phyloP scores from a whole-genome alignment of 1,140 invertebrate genomes.

The Prorops nasuta region DNA sequence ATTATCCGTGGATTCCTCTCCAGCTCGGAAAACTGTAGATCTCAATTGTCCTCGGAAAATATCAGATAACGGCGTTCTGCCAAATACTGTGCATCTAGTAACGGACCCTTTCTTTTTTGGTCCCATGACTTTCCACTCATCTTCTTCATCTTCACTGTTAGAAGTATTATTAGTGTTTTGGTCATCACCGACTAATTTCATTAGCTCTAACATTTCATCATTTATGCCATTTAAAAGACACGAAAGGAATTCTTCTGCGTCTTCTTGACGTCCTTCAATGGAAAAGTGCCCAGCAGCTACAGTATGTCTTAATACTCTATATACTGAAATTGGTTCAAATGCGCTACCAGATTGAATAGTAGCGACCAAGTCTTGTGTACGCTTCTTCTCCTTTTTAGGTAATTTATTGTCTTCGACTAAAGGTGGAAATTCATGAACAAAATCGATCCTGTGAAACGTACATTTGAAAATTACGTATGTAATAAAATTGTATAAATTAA shows the following conservation, averaged over 20 bases:
- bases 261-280: conserved; percentile 85
- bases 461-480: conserved; percentile 15
- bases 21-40: conserved; percentile 75
- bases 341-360: conserved; percentile 62
- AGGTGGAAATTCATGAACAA: conserved; percentile 69
- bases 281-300: conserved; percentile 68
- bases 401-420: conserved; percentile 59
- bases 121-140: conserved; percentile 80
- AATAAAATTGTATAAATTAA: background rate
- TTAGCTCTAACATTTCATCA: conserved; percentile 91
- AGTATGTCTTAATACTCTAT: conserved; percentile 75
- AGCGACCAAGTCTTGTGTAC: conserved; percentile 40
- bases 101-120: conserved; percentile 83
- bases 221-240: conserved; percentile 90
- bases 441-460: conserved; percentile 59
- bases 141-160: conserved; percentile 59
- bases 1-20: conserved; percentile 74
- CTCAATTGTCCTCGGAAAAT: conserved; percentile 89
- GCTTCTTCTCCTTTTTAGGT: conserved; percentile 53
- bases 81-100: conserved; percentile 78
- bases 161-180: conserved; percentile 44
- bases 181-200: conserved; percentile 64
- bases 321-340: conserved; percentile 81
- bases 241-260: conserved; percentile 92
- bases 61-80: conserved; percentile 83